These are phyloP conservation scores for Oscarella lobularis DNA, from an alignment of 37 sponge, comb jelly and placozoan genomes.

Conservation along the genomic window DNA sequence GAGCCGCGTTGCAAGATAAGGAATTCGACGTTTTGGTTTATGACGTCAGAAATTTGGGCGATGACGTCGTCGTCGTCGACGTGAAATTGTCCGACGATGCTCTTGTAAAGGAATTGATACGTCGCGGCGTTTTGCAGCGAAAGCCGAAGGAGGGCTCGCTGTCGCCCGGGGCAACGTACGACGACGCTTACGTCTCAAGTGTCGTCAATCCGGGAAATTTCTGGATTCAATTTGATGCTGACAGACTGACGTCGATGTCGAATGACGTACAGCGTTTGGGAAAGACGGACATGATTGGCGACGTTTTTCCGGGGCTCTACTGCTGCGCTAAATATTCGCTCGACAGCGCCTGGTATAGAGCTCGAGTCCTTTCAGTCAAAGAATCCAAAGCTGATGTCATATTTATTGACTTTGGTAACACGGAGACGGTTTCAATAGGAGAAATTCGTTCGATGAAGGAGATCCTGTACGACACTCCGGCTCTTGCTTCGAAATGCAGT, in stretches of 20 bases:
- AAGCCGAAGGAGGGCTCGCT: not conserved
- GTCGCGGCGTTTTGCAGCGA: not conserved
- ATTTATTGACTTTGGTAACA: not conserved
- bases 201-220: not conserved
- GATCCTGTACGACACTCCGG: not conserved
- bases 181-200: not conserved
- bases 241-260: not conserved
- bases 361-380: not conserved
- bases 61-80: not conserved
- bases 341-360: not conserved
- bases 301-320: not conserved
- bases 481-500: not conserved
- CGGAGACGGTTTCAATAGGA: not conserved
- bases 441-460: not conserved
- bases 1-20: not conserved
- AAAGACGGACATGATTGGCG: too few species aligned
- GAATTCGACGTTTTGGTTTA: not conserved
- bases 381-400: not conserved
- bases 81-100: not conserved
- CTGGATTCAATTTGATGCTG: not conserved
- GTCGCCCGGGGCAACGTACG: not conserved
- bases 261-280: too few species aligned
- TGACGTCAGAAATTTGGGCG: not conserved
- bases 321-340: not conserved
- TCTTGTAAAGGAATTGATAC: not conserved